phyloP scores from a whole-genome alignment of 2,797 vertebrate genomes.

The Acrossocheilus wenchowensis region DNA sequence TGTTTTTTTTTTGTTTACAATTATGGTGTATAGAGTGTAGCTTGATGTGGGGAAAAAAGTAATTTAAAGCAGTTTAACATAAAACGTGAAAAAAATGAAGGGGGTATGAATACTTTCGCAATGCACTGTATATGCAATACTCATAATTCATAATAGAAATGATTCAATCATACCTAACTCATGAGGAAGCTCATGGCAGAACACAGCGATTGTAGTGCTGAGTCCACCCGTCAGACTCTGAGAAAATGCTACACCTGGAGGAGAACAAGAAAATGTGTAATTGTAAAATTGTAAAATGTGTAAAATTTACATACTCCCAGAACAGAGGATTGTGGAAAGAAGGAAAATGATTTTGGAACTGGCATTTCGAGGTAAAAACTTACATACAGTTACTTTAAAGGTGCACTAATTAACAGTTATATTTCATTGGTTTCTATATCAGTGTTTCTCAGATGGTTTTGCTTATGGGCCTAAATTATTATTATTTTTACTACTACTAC shows the following conservation, averaged over 20 bases:
- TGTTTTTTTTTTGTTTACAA: too few species aligned
- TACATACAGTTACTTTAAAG: not conserved
- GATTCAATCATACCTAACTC: slow-evolving; percentile 76
- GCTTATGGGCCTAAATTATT: too few species aligned
- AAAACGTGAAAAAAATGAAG: too few species aligned
- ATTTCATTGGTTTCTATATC: too few species aligned
- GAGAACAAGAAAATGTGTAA: not conserved
- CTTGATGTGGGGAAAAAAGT: too few species aligned
- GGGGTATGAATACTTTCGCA: too few species aligned
- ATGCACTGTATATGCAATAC: not conserved
- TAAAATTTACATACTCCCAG: not conserved
- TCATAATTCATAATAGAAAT: not conserved
- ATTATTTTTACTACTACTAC: too few species aligned
- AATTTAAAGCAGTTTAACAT: too few species aligned
- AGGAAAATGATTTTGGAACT: not conserved
- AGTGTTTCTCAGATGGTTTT: not conserved
- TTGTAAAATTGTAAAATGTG: too few species aligned
- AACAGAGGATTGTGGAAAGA: too few species aligned
- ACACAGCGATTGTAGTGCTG: slow-evolving; percentile 83
- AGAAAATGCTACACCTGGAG: slow-evolving; percentile 81
- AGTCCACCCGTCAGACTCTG: slow-evolving; percentile 79
- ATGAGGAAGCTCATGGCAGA: slow-evolving; percentile 85
- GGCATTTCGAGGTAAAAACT: not conserved
- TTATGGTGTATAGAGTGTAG: too few species aligned
- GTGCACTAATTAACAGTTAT: not conserved